Conservation (phyloP, 2,113 vertebrate species). For the Paratilapia polleni region DNA sequence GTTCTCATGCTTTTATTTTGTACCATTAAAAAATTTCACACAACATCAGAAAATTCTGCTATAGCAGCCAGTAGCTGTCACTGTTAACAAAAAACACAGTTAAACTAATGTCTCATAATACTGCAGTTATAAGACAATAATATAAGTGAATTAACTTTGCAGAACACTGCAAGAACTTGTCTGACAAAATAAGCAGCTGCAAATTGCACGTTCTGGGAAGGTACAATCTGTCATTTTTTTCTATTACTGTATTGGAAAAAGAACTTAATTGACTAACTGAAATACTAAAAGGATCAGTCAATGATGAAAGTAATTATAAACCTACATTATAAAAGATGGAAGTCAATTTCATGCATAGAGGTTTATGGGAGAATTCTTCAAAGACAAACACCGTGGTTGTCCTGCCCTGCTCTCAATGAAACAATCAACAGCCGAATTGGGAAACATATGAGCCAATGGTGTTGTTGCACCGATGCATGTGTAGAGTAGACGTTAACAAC, state of each 20-base stretch:
- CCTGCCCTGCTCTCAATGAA: no score
- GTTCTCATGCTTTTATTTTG: not conserved
- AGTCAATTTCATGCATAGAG: no score
- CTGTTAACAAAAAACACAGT: not conserved
- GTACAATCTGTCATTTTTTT: no score
- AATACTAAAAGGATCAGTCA: no score
- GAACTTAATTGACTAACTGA: no score
- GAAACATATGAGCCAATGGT: not conserved
- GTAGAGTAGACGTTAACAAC: accelerated
- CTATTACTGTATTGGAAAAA: not conserved
- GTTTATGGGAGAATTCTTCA: not conserved
- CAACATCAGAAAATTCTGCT: not conserved
- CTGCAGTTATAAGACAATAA: not conserved
- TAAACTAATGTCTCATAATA: not conserved
- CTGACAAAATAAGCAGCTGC: not conserved
- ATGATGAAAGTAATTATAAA: no score
- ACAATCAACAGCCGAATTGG: not conserved
- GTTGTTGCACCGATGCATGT: not conserved
- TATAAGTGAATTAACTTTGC: not conserved
- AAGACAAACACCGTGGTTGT: no score
- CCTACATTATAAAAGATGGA: no score
- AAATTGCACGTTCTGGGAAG: not conserved
- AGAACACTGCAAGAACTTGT: not conserved
- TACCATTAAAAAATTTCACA: not conserved
- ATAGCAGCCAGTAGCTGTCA: not conserved